Conservation (phyloP, 2,113 vertebrate species). For the Archocentrus centrarchus region DNA sequence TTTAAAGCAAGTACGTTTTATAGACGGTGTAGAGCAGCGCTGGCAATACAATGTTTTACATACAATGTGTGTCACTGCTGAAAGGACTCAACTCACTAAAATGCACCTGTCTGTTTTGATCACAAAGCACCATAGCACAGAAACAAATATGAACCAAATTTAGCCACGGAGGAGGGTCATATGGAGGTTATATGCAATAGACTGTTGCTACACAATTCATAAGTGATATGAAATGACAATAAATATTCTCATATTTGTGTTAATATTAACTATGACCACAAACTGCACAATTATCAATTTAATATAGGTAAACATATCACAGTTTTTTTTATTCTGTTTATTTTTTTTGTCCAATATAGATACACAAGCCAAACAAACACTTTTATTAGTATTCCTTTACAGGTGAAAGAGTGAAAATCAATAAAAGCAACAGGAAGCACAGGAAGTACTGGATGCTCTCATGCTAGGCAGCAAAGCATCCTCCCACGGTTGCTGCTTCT, state of each 20-base stretch:
- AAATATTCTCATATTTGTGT: neutral
- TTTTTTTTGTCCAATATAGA: neutral
- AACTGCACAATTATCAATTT: neutral
- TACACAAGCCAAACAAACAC: neutral
- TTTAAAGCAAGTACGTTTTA: slow-evolving; percentile 26
- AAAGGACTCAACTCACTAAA: neutral
- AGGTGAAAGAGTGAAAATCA: neutral
- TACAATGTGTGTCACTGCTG: neutral
- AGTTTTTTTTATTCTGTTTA: neutral
- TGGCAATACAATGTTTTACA: slow-evolving; percentile 1
- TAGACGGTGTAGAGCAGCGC: slow-evolving; percentile 1
- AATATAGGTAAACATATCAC: neutral
- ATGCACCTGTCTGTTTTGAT: neutral
- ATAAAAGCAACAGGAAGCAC: neutral
- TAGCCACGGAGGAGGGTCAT: neutral
- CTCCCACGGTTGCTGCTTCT: neutral
- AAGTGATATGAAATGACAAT: neutral
- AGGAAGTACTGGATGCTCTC: neutral
- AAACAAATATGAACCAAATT: neutral
- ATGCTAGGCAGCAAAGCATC: neutral
- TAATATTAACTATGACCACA: neutral
- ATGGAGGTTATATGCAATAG: neutral
- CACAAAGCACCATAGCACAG: neutral
- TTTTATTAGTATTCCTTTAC: neutral
- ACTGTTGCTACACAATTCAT: neutral